Conservation (phyloP, 2,113 vertebrate species). For the Poecilia latipinna region DNA sequence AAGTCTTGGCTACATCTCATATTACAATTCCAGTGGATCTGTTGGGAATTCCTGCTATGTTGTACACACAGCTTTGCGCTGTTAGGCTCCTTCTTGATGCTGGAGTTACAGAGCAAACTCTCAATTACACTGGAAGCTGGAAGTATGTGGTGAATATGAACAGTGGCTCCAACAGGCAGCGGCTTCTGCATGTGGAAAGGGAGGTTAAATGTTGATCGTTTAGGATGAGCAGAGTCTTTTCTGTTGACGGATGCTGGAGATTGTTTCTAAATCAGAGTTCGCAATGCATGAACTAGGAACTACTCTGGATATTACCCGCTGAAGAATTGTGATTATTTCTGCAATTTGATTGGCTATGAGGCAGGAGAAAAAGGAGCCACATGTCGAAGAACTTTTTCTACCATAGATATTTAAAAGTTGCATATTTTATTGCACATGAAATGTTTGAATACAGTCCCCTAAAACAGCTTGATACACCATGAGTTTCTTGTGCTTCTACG, state of each 20-base stretch:
- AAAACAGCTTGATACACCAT: constrained; percentile 6
- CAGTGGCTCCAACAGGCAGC: constrained; percentile 7
- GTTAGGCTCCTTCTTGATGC: constrained; percentile 23
- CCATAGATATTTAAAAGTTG: too few relatives aligned
- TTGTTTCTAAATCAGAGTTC: neutral
- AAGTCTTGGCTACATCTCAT: constrained; percentile 7
- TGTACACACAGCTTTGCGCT: constrained; percentile 3
- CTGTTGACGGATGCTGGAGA: neutral
- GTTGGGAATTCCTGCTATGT: constrained; percentile 29
- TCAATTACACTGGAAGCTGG: constrained; percentile 5
- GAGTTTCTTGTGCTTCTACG: neutral
- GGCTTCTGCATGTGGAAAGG: neutral
- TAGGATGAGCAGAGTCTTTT: neutral
- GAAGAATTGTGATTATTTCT: neutral
- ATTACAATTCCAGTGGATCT: constrained; percentile 41
- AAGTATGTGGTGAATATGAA: constrained; percentile 6
- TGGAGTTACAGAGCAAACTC: constrained; percentile 21
- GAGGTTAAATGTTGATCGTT: too few relatives aligned
- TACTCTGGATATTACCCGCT: neutral
- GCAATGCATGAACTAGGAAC: too few relatives aligned
- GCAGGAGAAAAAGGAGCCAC: neutral
- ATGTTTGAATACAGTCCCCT: too few relatives aligned
- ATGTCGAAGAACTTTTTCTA: neutral
- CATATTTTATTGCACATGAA: too few relatives aligned
- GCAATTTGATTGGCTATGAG: neutral